Conservation (phyloP, 2,113 vertebrate genomes). For the Toxotes chatareus region DNA sequence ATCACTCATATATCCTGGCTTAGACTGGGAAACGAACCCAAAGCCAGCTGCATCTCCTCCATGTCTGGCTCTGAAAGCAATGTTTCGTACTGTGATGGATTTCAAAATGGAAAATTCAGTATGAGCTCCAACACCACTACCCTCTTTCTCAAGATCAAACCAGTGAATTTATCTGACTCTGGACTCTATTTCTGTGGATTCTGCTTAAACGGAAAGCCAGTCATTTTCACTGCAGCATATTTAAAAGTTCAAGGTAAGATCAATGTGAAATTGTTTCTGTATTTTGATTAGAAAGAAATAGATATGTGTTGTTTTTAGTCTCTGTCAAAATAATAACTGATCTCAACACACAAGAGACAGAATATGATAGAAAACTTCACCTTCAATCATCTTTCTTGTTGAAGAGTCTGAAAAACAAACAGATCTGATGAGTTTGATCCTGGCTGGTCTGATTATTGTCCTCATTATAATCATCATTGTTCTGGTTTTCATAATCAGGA, state of each 20-base stretch:
- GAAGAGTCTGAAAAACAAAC: background rate
- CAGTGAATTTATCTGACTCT: constrained; percentile 11
- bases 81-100: rapidly evolving
- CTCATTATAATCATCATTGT: constrained; percentile 17
- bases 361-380: background rate
- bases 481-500: background rate
- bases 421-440: background rate
- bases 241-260: constrained; percentile 56
- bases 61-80: rapidly evolving
- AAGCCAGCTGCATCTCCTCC: background rate
- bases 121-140: constrained; percentile 25
- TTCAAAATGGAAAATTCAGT: constrained; percentile 1
- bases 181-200: constrained; percentile 57
- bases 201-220: rapidly evolving
- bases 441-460: background rate
- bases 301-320: background rate
- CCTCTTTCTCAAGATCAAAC: constrained; percentile 36
- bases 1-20: rapidly evolving
- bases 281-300: background rate
- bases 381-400: background rate
- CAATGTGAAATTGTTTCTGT: background rate
- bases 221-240: background rate
- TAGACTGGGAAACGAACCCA: background rate
- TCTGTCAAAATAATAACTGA: background rate
- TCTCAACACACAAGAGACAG: background rate